phyloP scores from a whole-genome alignment of 2,888 invertebrate genomes.

The Euproctis similis region DNA sequence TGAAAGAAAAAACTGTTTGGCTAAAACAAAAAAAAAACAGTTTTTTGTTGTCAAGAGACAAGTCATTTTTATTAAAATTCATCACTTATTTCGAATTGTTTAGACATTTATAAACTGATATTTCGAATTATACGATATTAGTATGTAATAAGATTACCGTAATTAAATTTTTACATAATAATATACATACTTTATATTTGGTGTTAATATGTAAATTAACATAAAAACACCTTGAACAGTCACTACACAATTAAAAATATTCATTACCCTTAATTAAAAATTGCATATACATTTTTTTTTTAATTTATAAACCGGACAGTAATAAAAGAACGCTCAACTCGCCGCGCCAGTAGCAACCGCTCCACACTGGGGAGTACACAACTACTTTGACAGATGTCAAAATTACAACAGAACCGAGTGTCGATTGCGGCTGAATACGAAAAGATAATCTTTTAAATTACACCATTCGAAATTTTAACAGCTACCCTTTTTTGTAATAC shows the following conservation, averaged over 20 bases:
- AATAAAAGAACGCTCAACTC: conserved; percentile 30
- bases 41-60: no score
- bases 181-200: no score
- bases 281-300: conserved; percentile 18
- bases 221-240: no score
- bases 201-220: no score
- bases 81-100: no score
- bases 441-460: conserved; percentile 58
- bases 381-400: conserved; percentile 65
- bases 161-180: no score
- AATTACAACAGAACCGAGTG: conserved; percentile 58
- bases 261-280: conserved; percentile 11
- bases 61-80: no score
- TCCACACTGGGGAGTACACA: conserved; percentile 8
- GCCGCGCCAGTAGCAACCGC: conserved; percentile 10
- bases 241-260: neutral
- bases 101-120: no score
- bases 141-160: no score
- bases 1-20: no score
- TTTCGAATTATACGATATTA: no score
- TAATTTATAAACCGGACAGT: conserved; percentile 22
- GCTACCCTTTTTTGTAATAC: conserved; percentile 22
- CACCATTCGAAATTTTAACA: conserved; percentile 33
- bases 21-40: no score
- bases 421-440: conserved; percentile 62